Conservation (phyloP, 2,888 invertebrate genomes). For the Allacma fusca region DNA sequence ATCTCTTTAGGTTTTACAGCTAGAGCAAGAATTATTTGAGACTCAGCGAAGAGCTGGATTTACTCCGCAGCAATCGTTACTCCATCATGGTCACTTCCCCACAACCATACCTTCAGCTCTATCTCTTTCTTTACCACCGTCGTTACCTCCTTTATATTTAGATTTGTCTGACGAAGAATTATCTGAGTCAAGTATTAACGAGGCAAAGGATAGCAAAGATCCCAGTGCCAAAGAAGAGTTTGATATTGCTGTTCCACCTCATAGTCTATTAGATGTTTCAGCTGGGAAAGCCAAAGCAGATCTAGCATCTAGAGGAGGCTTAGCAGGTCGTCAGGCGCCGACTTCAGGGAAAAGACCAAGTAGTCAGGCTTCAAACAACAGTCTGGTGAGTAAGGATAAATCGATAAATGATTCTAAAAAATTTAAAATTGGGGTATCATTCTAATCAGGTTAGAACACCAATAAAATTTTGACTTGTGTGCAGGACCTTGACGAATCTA, state of each 20-base stretch:
- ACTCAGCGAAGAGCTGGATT: conserved; percentile 89
- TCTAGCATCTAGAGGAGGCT: conserved; percentile 76
- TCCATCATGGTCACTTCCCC: conserved; percentile 46
- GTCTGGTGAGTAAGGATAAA: conserved; percentile 46
- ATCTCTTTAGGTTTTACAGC: conserved; percentile 70
- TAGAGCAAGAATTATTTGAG: conserved; percentile 84
- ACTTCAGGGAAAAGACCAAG: conserved; percentile 48
- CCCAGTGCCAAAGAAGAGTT: conserved; percentile 71
- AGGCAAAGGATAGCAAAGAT: conserved; percentile 68
- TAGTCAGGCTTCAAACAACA: conserved; percentile 51
- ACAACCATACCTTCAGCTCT: conserved; percentile 46
- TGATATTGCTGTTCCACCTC: conserved; percentile 86
- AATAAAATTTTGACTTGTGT: not conserved
- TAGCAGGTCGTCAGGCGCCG: conserved; percentile 71
- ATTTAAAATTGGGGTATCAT: not conserved
- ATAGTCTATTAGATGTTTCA: conserved; percentile 85
- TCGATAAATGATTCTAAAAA: no score
- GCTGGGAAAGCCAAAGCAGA: conserved; percentile 86
- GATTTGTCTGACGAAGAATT: conserved; percentile 87
- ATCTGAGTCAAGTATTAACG: conserved; percentile 83
- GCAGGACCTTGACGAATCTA: conserved; percentile 47
- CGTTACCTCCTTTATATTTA: conserved; percentile 67
- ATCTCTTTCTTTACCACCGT: conserved; percentile 52
- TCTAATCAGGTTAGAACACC: conserved; percentile 7
- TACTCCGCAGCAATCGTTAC: conserved; percentile 62